Evolutionary conservation across 2,797 vertebrate species (phyloP), one percentile per base, ranked within the genome.

Genomic region (Sebastiscus tertius): DNA sequence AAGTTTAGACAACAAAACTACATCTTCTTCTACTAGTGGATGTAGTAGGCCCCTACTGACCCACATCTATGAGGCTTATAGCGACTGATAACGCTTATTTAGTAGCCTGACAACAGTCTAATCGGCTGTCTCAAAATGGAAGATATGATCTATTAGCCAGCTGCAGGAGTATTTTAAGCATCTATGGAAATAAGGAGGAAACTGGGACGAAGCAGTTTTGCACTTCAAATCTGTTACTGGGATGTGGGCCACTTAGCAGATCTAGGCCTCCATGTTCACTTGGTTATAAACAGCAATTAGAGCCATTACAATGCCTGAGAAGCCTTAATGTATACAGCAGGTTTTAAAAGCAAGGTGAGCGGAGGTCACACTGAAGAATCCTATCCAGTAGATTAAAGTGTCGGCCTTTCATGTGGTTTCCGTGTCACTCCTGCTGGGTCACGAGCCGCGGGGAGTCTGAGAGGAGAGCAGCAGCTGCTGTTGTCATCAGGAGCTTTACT

Each of bases 321-420:
- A 24, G 68, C 49, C 55, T 13, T 76, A 72, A 90, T 74, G 81
- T 79, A 63, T 59, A 54, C 84, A 89, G 16, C 85, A 86, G 80
- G 64, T 75, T 81, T 75, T 63, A 55, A 76, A 42, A 74, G 33
- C 22, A 13, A 34, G 60, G 24, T 1, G 20, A 46, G 46, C 75
- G 62, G 80, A 79, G 80, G 82, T 86, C 82, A 71, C 20, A 9
- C 66, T 49, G 77, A 29, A 66, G 75, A 76, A 82, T 79, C 56
- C 59, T 39, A 4, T 69, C 78, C 69, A 72, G 76, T 70, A 74
- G 56, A 82, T 83, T 80, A 83, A 78, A 82, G 77, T 20, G 72
- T 80, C 73, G 12, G 11, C 11, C 82, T 91, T 90, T 92, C 78
- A 88, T 91, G 88, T 88, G 90, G 81, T 81, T 70, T 81, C 77